Evolutionary conservation across 2,888 invertebrate genomes (phyloP), one percentile per base, ranked within the genome.

Genomic region (Anodontia alba): DNA sequence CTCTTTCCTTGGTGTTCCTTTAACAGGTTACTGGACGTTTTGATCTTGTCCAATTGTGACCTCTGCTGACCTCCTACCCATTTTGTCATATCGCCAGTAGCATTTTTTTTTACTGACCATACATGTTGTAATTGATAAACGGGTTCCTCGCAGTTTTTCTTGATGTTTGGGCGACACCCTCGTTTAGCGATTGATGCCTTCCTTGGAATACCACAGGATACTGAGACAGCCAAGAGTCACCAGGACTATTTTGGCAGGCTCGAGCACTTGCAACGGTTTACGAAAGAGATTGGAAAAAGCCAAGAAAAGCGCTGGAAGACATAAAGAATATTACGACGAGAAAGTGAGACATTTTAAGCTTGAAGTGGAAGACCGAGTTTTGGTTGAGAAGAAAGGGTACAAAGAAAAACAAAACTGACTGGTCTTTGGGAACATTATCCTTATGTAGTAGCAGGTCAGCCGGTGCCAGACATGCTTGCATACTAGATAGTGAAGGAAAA

Each of bases 361-460:
- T 29, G 54, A 54, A 54, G 26, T 54, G 12, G 54, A 26, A 26
- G 54, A 54, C 23, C 51, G 51, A 5, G 51, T 51, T 51, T n/a
- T 51, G 20, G 51, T 51, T 5, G 51, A 51, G 20, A 51, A 51
- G 51, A 51, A 51, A 51, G 51, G 51, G 20, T n/a, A 51, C 20
- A 51, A 51, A 51, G 51, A n/a, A 51, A 51, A 51, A 51, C 51
- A 51, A 51, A 51, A 20, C 51, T 51, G 51, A n/a, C 51, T 20
- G 51, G 20, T 51, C 51, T 51, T 12, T 51, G 51, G 51, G 51
- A 51, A 20, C 51, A 51, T 23, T 51, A n/a, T n/a, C 51, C 51
- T 12, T 51, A 51, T 51, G 20, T 51, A 23, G 23, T 51, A 5
- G 20, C 20, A 51, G 23, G 23, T 7, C 51, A 51, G 51, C 51